Conservation (phyloP, 2,888 invertebrate genomes). For the Torymus auratus region DNA sequence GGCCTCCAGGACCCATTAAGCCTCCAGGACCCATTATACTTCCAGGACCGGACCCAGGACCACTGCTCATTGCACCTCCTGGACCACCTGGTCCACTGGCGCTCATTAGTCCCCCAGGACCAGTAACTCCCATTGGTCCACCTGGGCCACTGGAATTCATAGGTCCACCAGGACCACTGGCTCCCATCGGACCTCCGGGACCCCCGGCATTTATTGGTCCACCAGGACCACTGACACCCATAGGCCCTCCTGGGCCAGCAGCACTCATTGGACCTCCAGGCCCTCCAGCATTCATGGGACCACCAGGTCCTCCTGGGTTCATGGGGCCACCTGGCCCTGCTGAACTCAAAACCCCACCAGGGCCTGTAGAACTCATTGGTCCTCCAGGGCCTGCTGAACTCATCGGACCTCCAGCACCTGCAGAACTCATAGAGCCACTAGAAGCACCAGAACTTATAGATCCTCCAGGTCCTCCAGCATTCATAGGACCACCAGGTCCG, state of each 20-base stretch:
- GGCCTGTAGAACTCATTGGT: conserved; percentile 35
- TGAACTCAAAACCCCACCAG: conserved; percentile 30
- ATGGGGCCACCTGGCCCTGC: conserved; percentile 26
- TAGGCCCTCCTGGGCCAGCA: conserved; percentile 15
- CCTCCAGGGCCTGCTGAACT: conserved; percentile 52
- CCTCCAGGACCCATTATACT: conserved; percentile 25
- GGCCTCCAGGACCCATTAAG: conserved; percentile 30
- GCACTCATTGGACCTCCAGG: conserved; percentile 19
- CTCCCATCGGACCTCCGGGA: conserved; percentile 19
- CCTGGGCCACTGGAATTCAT: conserved; percentile 19
- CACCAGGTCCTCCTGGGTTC: conserved; percentile 13
- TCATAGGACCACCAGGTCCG: conserved; percentile 34
- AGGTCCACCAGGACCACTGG: conserved; percentile 3
- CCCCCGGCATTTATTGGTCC: conserved; percentile 1
- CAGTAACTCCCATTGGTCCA: conserved; percentile 7
- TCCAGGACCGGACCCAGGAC: background rate
- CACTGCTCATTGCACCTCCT: conserved; percentile 39
- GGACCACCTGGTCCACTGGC: conserved; percentile 15
- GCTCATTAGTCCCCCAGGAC: conserved; percentile 14
- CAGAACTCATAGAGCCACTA: conserved; percentile 69
- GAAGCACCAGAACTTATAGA: conserved; percentile 67
- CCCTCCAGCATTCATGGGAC: conserved; percentile 23
- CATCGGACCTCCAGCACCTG: background rate
- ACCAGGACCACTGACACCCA: too few species aligned
- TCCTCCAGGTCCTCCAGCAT: conserved; percentile 24